Evolutionary conservation across 2,113 vertebrate genomes (phyloP).

Genomic region (Ageneiosus marmoratus): DNA sequence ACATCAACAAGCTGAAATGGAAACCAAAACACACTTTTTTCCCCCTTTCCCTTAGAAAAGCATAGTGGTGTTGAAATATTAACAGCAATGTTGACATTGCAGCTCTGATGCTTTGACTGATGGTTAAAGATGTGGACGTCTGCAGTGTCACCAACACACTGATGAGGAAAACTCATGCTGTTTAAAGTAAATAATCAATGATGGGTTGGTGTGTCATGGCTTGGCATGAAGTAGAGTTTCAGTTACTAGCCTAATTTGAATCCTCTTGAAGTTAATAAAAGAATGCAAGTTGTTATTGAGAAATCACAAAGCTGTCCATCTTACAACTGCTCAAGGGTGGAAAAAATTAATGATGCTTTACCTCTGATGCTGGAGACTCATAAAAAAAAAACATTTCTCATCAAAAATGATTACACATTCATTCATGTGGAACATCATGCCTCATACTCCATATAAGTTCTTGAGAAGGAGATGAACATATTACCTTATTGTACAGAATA

Average conservation of each 20-base stretch:
- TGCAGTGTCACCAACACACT: slow-evolving; percentile 14
- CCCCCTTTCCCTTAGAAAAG: slow-evolving; percentile 32
- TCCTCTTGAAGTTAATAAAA: background rate
- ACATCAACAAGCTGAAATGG: slow-evolving; percentile 36
- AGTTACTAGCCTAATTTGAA: background rate
- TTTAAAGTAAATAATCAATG: background rate
- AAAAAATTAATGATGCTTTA: background rate
- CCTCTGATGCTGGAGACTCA: background rate
- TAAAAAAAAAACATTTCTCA: too few species aligned
- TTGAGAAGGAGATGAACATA: too few species aligned
- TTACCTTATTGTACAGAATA: too few species aligned
- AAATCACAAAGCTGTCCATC: background rate
- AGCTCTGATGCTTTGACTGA: slow-evolving; percentile 2
- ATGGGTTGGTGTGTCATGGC: background rate
- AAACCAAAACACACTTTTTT: slow-evolving; percentile 36
- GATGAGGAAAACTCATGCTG: background rate
- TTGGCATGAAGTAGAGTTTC: background rate
- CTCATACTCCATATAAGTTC: too few species aligned
- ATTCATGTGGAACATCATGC: too few species aligned
- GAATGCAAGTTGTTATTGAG: background rate
- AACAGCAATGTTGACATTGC: slow-evolving; percentile 26
- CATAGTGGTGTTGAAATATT: slow-evolving; percentile 31
- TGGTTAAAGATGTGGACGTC: slow-evolving; percentile 14
- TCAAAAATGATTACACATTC: too few species aligned
- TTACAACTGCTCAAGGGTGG: background rate